Percentiles rank a stretch among this genome's conserved stretches.
These are phyloP conservation scores for Cranoglanis bouderius DNA, from an alignment of 2,113 vertebrate species.

Conservation along the genomic window DNA sequence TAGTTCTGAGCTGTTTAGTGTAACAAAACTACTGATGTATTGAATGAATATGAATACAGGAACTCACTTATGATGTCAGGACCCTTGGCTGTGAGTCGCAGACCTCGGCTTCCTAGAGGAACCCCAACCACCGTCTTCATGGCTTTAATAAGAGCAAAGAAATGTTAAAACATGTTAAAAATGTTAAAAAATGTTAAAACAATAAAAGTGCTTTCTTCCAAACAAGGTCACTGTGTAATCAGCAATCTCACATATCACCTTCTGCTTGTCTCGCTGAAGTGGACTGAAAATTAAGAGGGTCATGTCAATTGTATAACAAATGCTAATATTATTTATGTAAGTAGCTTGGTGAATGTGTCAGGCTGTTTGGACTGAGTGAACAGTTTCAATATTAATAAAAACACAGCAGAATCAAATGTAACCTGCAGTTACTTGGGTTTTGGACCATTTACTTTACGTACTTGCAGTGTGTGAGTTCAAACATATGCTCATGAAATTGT, in stretches of 20 bases:
- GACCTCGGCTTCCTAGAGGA: constrained; percentile 84
- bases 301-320: not conserved
- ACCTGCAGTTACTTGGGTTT: not conserved
- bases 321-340: not conserved
- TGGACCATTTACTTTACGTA: not conserved
- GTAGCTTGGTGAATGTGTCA: not conserved
- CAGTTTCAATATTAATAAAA: not conserved
- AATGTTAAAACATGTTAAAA: too few species aligned
- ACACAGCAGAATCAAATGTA: not conserved
- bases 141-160: constrained; percentile 67
- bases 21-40: not conserved
- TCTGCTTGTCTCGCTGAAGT: not conserved
- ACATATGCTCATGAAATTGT: not conserved
- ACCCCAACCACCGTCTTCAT: constrained; percentile 87
- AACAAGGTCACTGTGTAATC: not conserved
- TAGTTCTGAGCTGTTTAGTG: not conserved
- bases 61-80: constrained; percentile 83
- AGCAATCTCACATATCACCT: not conserved
- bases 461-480: not conserved
- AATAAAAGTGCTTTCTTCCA: not conserved
- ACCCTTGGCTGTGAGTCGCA: constrained; percentile 86
- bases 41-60: not conserved
- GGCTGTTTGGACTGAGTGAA: not conserved
- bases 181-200: not conserved
- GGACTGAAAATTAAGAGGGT: not conserved